Percentiles rank a stretch among this genome's conserved stretches.
phyloP scores from a whole-genome alignment of 1,140 invertebrate species.

The Pteromalus puparum region DNA sequence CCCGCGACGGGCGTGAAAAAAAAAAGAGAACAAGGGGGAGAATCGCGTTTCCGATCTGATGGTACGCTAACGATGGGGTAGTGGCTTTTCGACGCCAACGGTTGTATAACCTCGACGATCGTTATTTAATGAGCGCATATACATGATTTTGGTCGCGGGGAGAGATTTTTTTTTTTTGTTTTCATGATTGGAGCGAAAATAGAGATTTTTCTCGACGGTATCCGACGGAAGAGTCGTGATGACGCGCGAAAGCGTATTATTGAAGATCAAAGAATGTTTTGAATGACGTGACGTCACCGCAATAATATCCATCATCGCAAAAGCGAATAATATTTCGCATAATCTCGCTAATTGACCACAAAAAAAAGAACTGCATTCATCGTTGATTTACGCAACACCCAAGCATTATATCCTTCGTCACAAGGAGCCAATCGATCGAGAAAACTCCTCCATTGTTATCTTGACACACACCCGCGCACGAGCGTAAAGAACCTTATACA shows the following conservation, averaged over 20 bases:
- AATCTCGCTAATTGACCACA: background rate
- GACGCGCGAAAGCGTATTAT: too few relatives aligned
- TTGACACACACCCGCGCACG: background rate
- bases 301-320: too few relatives aligned
- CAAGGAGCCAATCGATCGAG: slow-evolving; percentile 29
- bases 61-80: background rate
- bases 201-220: background rate
- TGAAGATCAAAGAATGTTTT: too few relatives aligned
- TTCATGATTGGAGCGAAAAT: background rate
- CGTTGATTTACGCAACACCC: background rate
- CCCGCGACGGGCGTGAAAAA: background rate
- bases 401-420: background rate
- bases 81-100: background rate
- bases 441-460: background rate
- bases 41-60: slow-evolving; percentile 18
- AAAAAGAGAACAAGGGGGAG: background rate
- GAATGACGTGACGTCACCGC: too few relatives aligned
- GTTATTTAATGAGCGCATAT: background rate
- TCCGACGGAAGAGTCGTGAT: too few relatives aligned
- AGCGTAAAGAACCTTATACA: background rate
- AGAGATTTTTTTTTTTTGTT: background rate
- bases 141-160: too few relatives aligned
- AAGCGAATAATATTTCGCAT: background rate
- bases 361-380: background rate
- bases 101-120: background rate